These are phyloP conservation scores for Hiodon tergisus DNA, from an alignment of 2,113 vertebrate genomes.

Conservation along the genomic window DNA sequence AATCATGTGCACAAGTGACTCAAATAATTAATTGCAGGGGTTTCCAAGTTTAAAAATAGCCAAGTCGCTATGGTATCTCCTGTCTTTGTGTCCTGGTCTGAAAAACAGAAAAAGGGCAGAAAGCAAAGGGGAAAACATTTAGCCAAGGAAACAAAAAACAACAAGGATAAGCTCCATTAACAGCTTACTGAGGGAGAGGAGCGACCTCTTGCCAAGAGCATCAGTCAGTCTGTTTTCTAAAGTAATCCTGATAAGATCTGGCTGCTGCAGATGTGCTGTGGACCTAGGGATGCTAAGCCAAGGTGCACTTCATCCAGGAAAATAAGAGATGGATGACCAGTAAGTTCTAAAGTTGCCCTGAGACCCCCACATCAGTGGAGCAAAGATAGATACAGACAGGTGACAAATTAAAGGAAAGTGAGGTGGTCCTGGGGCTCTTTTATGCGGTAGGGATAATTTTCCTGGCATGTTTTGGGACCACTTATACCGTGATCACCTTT, in stretches of 20 bases:
- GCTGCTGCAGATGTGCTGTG: neutral
- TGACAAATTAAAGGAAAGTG: no score
- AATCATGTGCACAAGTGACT: neutral
- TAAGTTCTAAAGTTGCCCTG: no score
- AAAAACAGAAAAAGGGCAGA: neutral
- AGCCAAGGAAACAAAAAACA: neutral
- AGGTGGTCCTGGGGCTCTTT: no score
- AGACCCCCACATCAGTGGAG: no score
- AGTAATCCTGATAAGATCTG: slow-evolving; percentile 21
- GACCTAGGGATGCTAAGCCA: neutral
- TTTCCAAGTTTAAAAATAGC: neutral
- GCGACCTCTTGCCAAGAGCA: neutral
- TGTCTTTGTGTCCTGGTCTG: neutral
- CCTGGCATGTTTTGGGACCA: no score
- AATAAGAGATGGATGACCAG: no score
- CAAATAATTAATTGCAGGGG: neutral
- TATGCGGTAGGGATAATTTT: no score
- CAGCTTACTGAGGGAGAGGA: neutral
- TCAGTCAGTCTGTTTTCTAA: slow-evolving; percentile 14
- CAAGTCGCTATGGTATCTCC: neutral
- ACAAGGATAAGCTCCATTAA: slow-evolving; percentile 12
- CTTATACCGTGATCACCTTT: no score
- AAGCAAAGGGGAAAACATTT: slow-evolving; percentile 1
- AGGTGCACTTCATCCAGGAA: no score
- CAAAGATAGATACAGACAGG: no score